Evolutionary conservation across 2,888 invertebrate genomes (phyloP).

Genomic region (Oeneis ivallda): DNA sequence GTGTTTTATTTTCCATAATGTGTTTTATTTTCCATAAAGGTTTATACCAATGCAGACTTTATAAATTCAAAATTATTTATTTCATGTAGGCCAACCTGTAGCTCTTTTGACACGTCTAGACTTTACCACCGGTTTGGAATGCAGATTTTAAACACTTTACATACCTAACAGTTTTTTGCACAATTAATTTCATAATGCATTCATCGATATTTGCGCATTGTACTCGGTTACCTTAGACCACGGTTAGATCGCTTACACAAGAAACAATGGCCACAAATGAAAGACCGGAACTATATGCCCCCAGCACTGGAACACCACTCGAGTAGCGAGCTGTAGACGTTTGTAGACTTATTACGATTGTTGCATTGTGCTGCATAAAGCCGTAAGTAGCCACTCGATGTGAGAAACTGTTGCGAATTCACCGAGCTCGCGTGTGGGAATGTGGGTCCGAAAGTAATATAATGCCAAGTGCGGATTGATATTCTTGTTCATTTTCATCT

Average conservation of each 20-base stretch:
- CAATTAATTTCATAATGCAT: slow-evolving; percentile 19
- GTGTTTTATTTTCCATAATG: too few relatives aligned
- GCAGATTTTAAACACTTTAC: slow-evolving; percentile 15
- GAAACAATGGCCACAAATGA: slow-evolving; percentile 51
- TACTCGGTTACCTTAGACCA: slow-evolving; percentile 38
- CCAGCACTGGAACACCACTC: slow-evolving; percentile 53
- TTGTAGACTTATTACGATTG: slow-evolving; percentile 64
- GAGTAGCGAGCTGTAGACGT: slow-evolving; percentile 52
- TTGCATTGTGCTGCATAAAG: slow-evolving; percentile 69
- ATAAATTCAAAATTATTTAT: too few relatives aligned
- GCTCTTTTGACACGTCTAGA: too few relatives aligned
- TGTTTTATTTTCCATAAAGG: too few relatives aligned
- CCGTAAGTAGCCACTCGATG: slow-evolving; percentile 56
- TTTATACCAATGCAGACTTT: too few relatives aligned
- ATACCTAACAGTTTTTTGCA: background rate
- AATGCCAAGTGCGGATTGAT: background rate
- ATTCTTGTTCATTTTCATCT: background rate
- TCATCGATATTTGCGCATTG: slow-evolving; percentile 24
- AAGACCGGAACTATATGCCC: slow-evolving; percentile 55
- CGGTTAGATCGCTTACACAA: slow-evolving; percentile 63
- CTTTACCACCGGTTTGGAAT: too few relatives aligned
- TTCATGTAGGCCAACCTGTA: too few relatives aligned
- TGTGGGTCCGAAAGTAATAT: slow-evolving; percentile 54
- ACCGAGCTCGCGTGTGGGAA: slow-evolving; percentile 64
- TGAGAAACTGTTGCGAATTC: slow-evolving; percentile 71